These are phyloP conservation scores for Lasius platythorax DNA, from an alignment of 2,888 invertebrate genomes.

Conservation along the genomic window DNA sequence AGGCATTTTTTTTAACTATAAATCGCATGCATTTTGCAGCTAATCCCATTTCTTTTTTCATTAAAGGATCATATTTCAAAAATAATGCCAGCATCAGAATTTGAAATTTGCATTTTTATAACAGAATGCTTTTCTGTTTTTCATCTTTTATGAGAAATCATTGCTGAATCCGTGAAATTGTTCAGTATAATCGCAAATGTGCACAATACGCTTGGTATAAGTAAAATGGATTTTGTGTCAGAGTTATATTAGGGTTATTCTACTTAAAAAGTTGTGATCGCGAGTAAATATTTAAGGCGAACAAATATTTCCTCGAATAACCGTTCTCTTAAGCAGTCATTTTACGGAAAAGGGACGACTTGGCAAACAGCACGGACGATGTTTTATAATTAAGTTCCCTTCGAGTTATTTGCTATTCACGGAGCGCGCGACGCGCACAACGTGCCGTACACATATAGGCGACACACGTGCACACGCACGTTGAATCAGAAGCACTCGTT, in stretches of 20 bases:
- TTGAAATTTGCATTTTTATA: neutral
- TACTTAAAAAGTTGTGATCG: conserved; percentile 6
- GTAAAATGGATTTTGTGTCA: neutral
- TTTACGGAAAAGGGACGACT: conserved; percentile 28
- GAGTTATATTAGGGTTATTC: neutral
- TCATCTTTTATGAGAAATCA: neutral
- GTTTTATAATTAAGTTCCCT: conserved; percentile 56
- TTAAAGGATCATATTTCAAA: neutral
- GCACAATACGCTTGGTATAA: neutral
- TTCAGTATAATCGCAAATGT: neutral
- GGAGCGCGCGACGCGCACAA: conserved; percentile 13
- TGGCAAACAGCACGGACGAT: conserved; percentile 25
- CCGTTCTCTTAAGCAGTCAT: conserved; percentile 14
- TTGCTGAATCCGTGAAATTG: neutral
- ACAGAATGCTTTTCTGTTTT: neutral
- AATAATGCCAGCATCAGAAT: neutral
- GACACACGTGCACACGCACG: conserved; percentile 1
- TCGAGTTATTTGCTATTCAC: conserved; percentile 51
- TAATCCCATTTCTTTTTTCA: neutral
- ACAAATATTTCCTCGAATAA: conserved; percentile 35
- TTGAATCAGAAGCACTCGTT: conserved; percentile 67
- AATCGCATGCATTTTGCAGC: neutral
- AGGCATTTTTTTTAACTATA: neutral
- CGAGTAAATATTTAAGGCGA: conserved; percentile 25
- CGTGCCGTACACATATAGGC: conserved; percentile 1